Percentiles rank a stretch among this genome's conserved stretches.
These are phyloP conservation scores for Ectemnius cavifrons DNA, from an alignment of 2,888 invertebrate genomes.

Conservation along the genomic window DNA sequence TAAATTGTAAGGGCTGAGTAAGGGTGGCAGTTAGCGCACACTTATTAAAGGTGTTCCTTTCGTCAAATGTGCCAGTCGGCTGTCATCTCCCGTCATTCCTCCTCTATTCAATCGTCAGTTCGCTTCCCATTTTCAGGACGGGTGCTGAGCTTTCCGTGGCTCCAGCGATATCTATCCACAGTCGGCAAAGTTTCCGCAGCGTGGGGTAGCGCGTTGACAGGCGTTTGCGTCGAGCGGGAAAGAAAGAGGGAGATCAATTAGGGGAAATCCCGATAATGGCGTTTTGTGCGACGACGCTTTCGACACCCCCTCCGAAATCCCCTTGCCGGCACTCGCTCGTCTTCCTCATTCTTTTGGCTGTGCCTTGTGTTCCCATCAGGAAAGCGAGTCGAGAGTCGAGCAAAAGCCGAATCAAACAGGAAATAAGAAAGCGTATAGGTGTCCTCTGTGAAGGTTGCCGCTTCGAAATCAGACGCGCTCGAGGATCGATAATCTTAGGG, in stretches of 20 bases:
- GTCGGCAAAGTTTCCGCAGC: conserved; percentile 20
- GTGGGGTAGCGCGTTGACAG: conserved; percentile 20
- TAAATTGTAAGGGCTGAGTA: conserved; percentile 42
- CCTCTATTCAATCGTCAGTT: conserved; percentile 52
- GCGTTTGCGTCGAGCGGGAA: conserved; percentile 39
- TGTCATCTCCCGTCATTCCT: conserved; percentile 55
- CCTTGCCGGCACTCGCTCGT: background rate
- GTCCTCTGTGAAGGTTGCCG: conserved; percentile 38
- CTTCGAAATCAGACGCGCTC: conserved; percentile 23
- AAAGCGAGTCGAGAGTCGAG: conserved; percentile 45
- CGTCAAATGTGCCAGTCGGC: conserved; percentile 49
- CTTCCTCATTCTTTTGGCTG: background rate
- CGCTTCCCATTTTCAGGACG: conserved; percentile 33
- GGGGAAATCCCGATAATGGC: conserved; percentile 69
- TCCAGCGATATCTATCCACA: conserved; percentile 15
- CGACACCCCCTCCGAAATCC: background rate
- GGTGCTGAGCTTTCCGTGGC: conserved; percentile 13
- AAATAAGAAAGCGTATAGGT: conserved; percentile 64
- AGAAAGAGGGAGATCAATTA: conserved; percentile 66
- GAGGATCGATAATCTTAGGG: conserved; percentile 49
- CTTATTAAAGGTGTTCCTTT: conserved; percentile 51
- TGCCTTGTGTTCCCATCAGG: conserved; percentile 29
- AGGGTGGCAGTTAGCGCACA: conserved; percentile 27
- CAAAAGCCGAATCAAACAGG: conserved; percentile 58
- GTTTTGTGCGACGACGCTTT: conserved; percentile 55